These are phyloP conservation scores for Micrasema minimum DNA, from an alignment of 1,140 invertebrate species.

Conservation along the genomic window DNA sequence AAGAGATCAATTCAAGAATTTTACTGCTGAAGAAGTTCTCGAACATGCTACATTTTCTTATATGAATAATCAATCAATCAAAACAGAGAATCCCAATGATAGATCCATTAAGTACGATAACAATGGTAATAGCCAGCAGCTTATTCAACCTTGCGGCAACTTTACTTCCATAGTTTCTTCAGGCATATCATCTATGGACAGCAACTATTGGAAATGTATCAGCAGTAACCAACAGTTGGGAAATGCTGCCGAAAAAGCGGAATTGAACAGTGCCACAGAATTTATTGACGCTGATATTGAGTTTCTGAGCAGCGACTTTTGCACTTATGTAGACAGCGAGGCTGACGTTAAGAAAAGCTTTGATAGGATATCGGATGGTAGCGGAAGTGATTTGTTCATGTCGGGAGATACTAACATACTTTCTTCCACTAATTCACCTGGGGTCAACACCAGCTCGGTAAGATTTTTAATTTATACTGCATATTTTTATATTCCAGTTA, in stretches of 20 bases:
- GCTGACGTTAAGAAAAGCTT: slow-evolving; percentile 66
- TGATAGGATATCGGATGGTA: slow-evolving; percentile 60
- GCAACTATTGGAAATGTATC: slow-evolving; percentile 48
- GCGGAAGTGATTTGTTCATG: slow-evolving; percentile 32
- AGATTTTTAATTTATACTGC: not conserved
- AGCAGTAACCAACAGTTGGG: slow-evolving; percentile 19
- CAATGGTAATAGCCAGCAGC: slow-evolving; percentile 30
- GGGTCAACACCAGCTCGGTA: slow-evolving; percentile 11
- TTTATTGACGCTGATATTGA: slow-evolving; percentile 65
- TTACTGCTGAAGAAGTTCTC: slow-evolving; percentile 38
- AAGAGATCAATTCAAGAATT: slow-evolving; percentile 40
- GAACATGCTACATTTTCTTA: slow-evolving; percentile 28
- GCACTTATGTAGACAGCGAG: slow-evolving; percentile 64
- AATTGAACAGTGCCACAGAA: slow-evolving; percentile 60
- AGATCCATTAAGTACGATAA: slow-evolving; percentile 27
- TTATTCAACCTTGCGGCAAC: slow-evolving; percentile 27
- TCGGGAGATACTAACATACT: slow-evolving; percentile 9
- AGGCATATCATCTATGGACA: slow-evolving; percentile 43
- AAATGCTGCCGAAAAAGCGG: slow-evolving; percentile 45
- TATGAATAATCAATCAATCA: slow-evolving; percentile 20
- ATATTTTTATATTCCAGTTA: not conserved
- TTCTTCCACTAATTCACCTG: slow-evolving; percentile 14
- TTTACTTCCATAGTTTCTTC: slow-evolving; percentile 50
- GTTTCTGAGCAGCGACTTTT: slow-evolving; percentile 64
- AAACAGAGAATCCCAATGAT: slow-evolving; percentile 18